phyloP scores from a whole-genome alignment of 2,113 vertebrate species.

The Pygoscelis adeliae region DNA sequence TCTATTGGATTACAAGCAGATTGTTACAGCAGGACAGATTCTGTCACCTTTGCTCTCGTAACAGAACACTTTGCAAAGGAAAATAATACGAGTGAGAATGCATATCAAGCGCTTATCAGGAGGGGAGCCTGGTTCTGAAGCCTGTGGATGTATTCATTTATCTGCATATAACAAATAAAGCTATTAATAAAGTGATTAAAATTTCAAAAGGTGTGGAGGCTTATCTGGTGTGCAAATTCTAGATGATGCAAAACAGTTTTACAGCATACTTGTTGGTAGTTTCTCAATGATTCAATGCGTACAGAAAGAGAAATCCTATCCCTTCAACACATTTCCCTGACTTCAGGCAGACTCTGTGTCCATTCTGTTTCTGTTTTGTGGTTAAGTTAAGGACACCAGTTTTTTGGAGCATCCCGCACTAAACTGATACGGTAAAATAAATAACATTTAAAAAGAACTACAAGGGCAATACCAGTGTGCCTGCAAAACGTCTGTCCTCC shows the following conservation, averaged over 20 bases:
- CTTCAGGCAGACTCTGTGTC: neutral
- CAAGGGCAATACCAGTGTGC: neutral
- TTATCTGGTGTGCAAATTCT: neutral
- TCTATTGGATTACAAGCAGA: neutral
- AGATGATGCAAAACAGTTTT: neutral
- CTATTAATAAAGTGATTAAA: neutral
- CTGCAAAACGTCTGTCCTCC: neutral
- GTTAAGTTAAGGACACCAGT: neutral
- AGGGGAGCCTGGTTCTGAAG: neutral
- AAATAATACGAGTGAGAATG: neutral
- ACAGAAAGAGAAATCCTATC: neutral
- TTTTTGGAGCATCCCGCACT: neutral
- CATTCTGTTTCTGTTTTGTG: neutral
- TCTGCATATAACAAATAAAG: neutral
- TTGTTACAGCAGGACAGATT: neutral
- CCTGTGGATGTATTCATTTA: neutral
- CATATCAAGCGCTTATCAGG: neutral
- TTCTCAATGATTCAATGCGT: neutral
- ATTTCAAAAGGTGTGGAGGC: neutral
- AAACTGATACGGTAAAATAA: neutral
- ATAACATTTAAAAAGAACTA: neutral
- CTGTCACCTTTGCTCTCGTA: neutral
- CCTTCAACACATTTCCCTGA: neutral
- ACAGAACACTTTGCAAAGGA: neutral
- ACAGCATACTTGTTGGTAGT: neutral